Base-by-base conservation (phyloP, 2,888 invertebrate genomes). In the Cybosia mesomella region DNA sequence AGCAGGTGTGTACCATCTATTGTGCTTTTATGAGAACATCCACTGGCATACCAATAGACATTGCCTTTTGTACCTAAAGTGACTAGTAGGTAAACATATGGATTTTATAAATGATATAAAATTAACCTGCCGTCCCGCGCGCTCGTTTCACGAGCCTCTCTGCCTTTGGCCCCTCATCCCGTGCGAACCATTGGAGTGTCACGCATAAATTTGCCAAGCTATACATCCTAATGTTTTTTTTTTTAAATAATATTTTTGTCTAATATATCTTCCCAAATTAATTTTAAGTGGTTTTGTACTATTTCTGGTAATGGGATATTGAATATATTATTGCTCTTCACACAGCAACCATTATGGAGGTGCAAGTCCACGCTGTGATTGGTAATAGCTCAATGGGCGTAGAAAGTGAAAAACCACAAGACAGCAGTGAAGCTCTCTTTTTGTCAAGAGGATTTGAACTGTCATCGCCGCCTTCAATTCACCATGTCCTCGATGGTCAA, bases 361-460 rank as follows among this genome's bases (percentile, higher is more conserved):
- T 93, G 22, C 92, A 92, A 75, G 78, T 89, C 60, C 79, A 87
- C 32, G 87, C 90, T 4, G 84, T 87, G 82, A 77, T 80, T 72
- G 86, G 84, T 4, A 71, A 77, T 43, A 87, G 83, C 39, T 82
- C 85, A 4, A 72, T 82, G 0, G 84, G 83, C 2, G 85, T 76
- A 0, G 89, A 90, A 21, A 79, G 76, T 8, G 87, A 87, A 28
- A 65, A 76, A 0, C 66, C 81, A 0, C 82, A 85, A 21, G 92
- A 93, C 61, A 81, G 85, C 67, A 95, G 95, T 71, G 98, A 98
- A 91, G 96, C 97, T 24, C 92, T 96, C 9, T 94, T 99, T 58
- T 96, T 99, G 18, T 97, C 98, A 13, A 97, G 98, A 85, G 99
- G 99, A 24, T 96, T 99, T 79, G 98, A 98, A 15, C 95, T 99